A percentile compares a stretch with the other conserved stretches of the same genome.
Evolutionary conservation across 1,140 invertebrate genomes (phyloP).

Genomic region (Platorchestia sp.): DNA sequence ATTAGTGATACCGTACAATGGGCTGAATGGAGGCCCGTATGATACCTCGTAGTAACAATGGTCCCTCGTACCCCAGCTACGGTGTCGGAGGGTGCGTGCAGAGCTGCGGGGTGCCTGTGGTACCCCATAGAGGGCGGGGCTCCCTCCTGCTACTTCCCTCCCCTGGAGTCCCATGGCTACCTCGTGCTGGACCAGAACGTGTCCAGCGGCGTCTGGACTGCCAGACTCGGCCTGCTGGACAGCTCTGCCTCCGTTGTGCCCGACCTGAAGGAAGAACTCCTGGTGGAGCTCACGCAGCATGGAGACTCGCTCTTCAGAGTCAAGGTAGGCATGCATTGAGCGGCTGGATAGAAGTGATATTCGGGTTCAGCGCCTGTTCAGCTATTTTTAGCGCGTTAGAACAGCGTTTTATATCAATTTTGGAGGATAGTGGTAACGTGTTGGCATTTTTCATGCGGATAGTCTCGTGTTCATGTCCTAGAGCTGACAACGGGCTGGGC

Average conservation of each 20-base stretch:
- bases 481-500: no score
- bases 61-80: neutral
- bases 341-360: no score
- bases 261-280: neutral
- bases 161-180: neutral
- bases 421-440: no score
- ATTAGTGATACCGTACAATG: no score
- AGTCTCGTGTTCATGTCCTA: no score
- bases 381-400: no score
- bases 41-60: neutral
- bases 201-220: neutral
- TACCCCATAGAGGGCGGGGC: slow-evolving; percentile 2
- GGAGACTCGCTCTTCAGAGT: neutral
- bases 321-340: neutral
- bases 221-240: neutral
- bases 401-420: no score
- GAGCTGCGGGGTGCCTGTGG: slow-evolving; percentile 1
- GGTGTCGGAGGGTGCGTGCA: neutral
- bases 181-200: neutral
- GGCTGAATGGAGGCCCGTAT: no score
- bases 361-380: no score
- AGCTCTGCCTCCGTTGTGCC: neutral
- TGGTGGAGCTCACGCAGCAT: slow-evolving; percentile 28
- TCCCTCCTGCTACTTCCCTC: slow-evolving; percentile 21
- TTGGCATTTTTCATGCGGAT: no score